Percentiles rank a stretch among this genome's conserved stretches.
phyloP scores from a whole-genome alignment of 2,888 invertebrate genomes.

The Nymphalis c-album region DNA sequence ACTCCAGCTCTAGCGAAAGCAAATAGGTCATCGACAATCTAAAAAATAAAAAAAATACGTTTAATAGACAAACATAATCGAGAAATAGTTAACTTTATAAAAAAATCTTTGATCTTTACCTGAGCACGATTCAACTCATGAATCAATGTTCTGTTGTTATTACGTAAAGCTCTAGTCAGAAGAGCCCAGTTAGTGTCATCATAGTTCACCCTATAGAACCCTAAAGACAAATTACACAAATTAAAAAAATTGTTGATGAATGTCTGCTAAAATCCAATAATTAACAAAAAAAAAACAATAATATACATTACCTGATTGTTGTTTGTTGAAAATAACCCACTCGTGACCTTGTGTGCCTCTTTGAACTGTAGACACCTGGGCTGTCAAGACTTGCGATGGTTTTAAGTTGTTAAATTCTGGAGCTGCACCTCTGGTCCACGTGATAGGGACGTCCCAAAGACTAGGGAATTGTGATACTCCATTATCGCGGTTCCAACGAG shows the following conservation, averaged over 20 bases:
- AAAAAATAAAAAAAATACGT: conserved; percentile 24
- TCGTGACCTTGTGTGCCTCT: conserved; percentile 60
- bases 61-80: neutral
- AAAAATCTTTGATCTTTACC: conserved; percentile 52
- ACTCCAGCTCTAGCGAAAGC: conserved; percentile 79
- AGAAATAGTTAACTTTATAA: neutral
- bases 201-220: conserved; percentile 84
- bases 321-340: conserved; percentile 84
- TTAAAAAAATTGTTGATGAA: neutral
- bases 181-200: conserved; percentile 80
- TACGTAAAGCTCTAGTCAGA: conserved; percentile 73
- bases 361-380: conserved; percentile 46
- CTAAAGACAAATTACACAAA: conserved; percentile 50
- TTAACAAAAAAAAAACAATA: neutral
- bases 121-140: conserved; percentile 85
- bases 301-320: conserved; percentile 74
- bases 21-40: conserved; percentile 85
- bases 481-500: conserved; percentile 61
- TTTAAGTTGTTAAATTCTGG: conserved; percentile 65
- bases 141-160: conserved; percentile 68
- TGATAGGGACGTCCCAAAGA: conserved; percentile 70
- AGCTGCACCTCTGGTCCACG: conserved; percentile 68
- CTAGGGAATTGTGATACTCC: conserved; percentile 49
- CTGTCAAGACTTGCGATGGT: conserved; percentile 59
- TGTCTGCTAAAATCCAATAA: neutral